Percentiles rank a stretch among this genome's conserved stretches.
These are phyloP conservation scores for Talpa occidentalis DNA, from an alignment of 2,113 vertebrate species.

Conservation along the genomic window DNA sequence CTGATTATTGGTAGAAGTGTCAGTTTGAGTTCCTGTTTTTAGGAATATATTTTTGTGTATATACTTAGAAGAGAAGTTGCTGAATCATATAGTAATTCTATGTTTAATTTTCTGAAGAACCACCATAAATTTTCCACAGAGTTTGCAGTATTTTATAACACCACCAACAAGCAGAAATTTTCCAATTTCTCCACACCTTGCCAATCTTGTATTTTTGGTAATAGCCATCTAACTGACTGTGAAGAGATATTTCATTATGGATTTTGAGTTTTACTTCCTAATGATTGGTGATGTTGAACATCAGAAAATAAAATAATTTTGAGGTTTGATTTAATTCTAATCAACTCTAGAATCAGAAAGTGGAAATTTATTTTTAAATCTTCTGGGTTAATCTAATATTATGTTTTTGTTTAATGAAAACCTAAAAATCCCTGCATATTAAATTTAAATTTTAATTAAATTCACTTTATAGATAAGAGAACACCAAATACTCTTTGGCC, in stretches of 20 bases:
- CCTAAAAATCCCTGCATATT: not conserved
- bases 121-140: not conserved
- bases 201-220: not conserved
- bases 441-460: slow-evolving; percentile 16
- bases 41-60: not conserved
- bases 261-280: slow-evolving; percentile 32
- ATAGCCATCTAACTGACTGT: not conserved
- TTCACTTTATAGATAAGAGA: not conserved
- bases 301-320: slow-evolving; percentile 28
- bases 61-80: not conserved
- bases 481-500: slow-evolving; percentile 6
- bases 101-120: not conserved
- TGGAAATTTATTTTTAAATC: slow-evolving; percentile 26
- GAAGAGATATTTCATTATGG: not conserved
- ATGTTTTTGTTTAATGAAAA: not conserved
- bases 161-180: not conserved
- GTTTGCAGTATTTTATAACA: not conserved
- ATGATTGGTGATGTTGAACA: not conserved
- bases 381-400: not conserved
- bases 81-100: not conserved
- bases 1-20: not conserved
- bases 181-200: not conserved
- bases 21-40: not conserved
- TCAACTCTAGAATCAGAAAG: not conserved
- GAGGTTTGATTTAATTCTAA: not conserved